A percentile compares a stretch with the other conserved stretches of the same genome.
Evolutionary conservation across 2,888 invertebrate species (phyloP).

Genomic region (Phaonia tiefii): DNA sequence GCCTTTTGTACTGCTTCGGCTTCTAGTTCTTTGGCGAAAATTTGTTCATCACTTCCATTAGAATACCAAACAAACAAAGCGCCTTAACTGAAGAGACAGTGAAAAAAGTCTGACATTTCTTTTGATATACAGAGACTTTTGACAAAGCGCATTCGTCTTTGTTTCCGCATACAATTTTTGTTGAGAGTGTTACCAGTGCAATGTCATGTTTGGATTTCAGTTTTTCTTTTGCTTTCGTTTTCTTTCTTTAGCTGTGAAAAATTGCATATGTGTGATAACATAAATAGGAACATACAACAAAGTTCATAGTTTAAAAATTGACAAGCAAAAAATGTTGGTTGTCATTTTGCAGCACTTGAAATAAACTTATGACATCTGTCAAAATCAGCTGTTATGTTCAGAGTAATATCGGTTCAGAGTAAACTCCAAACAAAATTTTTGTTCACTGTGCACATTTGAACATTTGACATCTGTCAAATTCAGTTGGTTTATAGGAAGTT

Average conservation of each 20-base stretch:
- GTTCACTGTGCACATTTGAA: too few species aligned
- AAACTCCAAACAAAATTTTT: too few species aligned
- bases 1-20: neutral
- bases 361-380: too few species aligned
- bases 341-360: too few species aligned
- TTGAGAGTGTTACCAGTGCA: conserved; percentile 26
- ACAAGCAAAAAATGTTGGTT: conserved; percentile 14
- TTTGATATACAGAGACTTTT: conserved; percentile 16
- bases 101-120: conserved; percentile 3
- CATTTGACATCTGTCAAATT: too few species aligned
- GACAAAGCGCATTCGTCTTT: conserved; percentile 45
- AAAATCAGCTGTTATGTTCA: too few species aligned
- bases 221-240: conserved; percentile 7
- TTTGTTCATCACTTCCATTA: conserved; percentile 24
- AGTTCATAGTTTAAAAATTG: neutral
- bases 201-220: neutral
- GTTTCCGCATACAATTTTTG: conserved; percentile 21
- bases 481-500: too few species aligned
- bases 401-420: too few species aligned
- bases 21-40: conserved; percentile 17
- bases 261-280: conserved; percentile 12
- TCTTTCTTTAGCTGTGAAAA: neutral
- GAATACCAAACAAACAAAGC: conserved; percentile 5
- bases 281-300: too few species aligned
- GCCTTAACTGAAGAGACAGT: neutral